A percentile compares a stretch with the other conserved stretches of the same genome.
Evolutionary conservation across 2,888 invertebrate species (phyloP).

Genomic region (Amblyjoppa proteus): DNA sequence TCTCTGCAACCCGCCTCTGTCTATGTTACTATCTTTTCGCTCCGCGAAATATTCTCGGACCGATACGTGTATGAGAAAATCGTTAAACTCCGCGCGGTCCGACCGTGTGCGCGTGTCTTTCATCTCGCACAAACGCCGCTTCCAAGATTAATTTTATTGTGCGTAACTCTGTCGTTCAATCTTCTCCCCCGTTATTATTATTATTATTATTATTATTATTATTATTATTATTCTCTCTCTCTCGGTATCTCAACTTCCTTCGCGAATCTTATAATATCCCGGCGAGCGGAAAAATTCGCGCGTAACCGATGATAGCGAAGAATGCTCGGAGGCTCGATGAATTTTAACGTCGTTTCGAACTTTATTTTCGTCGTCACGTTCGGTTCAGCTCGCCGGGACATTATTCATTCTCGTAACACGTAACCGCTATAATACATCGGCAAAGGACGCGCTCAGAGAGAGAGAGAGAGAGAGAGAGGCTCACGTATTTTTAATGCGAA

Average conservation of each 20-base stretch:
- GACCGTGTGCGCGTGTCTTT: constrained; percentile 60
- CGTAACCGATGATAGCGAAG: constrained; percentile 56
- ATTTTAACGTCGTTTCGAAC: constrained; percentile 55
- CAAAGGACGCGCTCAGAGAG: constrained; percentile 1
- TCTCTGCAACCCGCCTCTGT: constrained; percentile 15
- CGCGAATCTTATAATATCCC: constrained; percentile 20
- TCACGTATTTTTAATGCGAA: constrained; percentile 68
- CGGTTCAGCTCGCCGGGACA: constrained; percentile 56
- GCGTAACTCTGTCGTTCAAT: constrained; percentile 49
- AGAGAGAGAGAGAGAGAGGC: constrained; percentile 34
- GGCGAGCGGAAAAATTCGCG: constrained; percentile 41
- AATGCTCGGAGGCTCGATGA: constrained; percentile 55
- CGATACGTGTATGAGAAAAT: constrained; percentile 43
- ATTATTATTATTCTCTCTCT: constrained; percentile 19
- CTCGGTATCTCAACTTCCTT: constrained; percentile 20
- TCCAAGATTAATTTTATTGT: constrained; percentile 65
- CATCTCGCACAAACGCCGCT: constrained; percentile 26
- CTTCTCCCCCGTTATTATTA: background rate
- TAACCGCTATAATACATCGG: constrained; percentile 62
- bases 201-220: background rate
- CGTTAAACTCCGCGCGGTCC: constrained; percentile 39
- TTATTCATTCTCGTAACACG: constrained; percentile 66
- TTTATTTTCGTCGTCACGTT: constrained; percentile 70
- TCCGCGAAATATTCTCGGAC: constrained; percentile 41
- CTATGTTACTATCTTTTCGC: constrained; percentile 28